Evolutionary conservation across 2,113 vertebrate species (phyloP).

Genomic region (Cnemophilus loriae): DNA sequence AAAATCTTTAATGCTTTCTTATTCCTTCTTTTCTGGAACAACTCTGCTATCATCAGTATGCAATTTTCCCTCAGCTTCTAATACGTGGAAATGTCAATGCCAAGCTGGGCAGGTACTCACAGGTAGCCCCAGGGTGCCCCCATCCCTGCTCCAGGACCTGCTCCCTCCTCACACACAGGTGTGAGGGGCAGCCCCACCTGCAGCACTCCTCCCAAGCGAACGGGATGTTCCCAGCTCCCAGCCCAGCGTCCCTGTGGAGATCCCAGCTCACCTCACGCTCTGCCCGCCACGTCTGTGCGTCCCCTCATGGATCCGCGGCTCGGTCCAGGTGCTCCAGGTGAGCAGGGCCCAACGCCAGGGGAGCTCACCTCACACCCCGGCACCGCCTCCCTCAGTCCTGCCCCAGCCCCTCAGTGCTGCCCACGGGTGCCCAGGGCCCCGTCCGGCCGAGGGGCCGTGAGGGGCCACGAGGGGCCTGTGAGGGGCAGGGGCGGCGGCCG

Average conservation of each 20-base stretch:
- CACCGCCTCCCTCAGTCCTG: rapidly evolving
- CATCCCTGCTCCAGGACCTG: not conserved
- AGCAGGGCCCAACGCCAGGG: rapidly evolving
- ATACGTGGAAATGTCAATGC: not conserved
- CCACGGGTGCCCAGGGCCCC: not conserved
- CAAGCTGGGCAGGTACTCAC: rapidly evolving
- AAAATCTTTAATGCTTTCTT: not conserved
- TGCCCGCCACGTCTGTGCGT: rapidly evolving
- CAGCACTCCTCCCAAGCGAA: rapidly evolving
- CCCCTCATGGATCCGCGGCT: rapidly evolving
- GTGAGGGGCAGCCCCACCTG: not conserved
- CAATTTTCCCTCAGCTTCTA: not conserved
- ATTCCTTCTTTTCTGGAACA: not conserved
- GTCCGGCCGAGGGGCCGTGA: not conserved
- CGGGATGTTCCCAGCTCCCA: rapidly evolving
- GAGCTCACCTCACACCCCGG: too few species aligned
- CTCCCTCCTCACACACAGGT: not conserved
- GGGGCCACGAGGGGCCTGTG: not conserved
- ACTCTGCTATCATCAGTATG: not conserved
- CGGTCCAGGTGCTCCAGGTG: rapidly evolving
- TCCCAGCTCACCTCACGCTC: not conserved
- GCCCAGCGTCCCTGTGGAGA: rapidly evolving
- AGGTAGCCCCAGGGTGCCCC: not conserved
- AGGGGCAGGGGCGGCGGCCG: not conserved
- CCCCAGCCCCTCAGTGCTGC: not conserved